phyloP scores from a whole-genome alignment of 2,888 invertebrate species.

The Hylaea fasciaria region DNA sequence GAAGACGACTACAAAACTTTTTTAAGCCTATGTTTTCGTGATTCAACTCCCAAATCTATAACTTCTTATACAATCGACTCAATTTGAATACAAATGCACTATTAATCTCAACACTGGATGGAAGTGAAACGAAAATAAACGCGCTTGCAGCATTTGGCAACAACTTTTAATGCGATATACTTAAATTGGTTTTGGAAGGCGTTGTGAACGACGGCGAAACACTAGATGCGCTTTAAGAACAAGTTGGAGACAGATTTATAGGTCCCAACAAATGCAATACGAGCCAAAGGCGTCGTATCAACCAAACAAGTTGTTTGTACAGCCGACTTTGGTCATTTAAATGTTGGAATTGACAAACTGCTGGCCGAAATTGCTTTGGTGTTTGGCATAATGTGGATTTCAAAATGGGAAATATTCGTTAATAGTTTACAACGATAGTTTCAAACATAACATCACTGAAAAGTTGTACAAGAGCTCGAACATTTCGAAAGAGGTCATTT shows the following conservation, averaged over 20 bases:
- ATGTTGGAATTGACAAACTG: constrained; percentile 79
- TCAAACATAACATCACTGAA: background rate
- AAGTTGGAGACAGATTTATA: constrained; percentile 82
- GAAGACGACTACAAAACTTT: no score
- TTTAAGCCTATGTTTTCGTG: no score
- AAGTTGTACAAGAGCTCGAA: background rate
- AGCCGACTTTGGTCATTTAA: constrained; percentile 79
- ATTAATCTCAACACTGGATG: constrained; percentile 23
- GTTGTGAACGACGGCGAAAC: constrained; percentile 68
- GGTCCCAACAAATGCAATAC: constrained; percentile 72
- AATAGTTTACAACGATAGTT: background rate
- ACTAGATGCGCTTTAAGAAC: constrained; percentile 77
- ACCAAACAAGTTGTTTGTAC: constrained; percentile 75
- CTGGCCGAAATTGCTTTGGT: constrained; percentile 64
- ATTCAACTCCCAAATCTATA: no score
- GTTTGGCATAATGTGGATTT: constrained; percentile 54
- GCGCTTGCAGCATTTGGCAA: constrained; percentile 76
- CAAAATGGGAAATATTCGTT: constrained; percentile 7
- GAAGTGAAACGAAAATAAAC: constrained; percentile 51
- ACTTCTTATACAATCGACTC: constrained; percentile 36
- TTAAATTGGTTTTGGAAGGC: constrained; percentile 79
- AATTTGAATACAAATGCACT: constrained; percentile 8
- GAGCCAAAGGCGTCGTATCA: constrained; percentile 66
- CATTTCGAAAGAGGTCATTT: no score
- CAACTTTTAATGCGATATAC: constrained; percentile 76